phyloP scores from a whole-genome alignment of 2,888 invertebrate genomes.

The Oligia fasciuncula region DNA sequence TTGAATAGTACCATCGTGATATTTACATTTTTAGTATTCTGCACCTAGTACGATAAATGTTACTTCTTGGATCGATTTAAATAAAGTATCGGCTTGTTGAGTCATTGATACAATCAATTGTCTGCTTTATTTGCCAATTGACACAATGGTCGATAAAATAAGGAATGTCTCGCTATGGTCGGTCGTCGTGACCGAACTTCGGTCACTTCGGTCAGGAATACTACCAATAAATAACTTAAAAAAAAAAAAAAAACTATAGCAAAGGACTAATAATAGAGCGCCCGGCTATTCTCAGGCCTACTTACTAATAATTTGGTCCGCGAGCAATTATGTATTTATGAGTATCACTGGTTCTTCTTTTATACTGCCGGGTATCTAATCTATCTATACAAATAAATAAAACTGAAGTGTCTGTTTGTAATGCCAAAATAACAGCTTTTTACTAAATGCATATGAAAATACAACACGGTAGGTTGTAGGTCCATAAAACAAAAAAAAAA shows the following conservation, averaged over 20 bases:
- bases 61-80: background rate
- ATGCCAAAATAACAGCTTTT: background rate
- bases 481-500: too few species aligned
- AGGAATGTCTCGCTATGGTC: background rate
- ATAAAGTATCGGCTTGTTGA: conserved; percentile 8
- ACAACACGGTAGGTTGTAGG: too few species aligned
- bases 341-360: too few species aligned
- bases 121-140: conserved; percentile 22
- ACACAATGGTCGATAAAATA: conserved; percentile 14
- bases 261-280: background rate
- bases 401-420: too few species aligned
- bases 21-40: background rate
- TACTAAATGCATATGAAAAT: background rate
- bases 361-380: background rate
- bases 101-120: conserved; percentile 19
- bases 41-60: background rate
- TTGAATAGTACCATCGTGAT: background rate
- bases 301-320: background rate
- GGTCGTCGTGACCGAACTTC: too few species aligned
- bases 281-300: background rate
- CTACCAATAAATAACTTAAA: rapidly evolving
- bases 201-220: background rate
- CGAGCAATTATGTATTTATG: background rate
- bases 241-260: background rate
- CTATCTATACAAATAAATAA: background rate